Conservation (phyloP, 2,797 vertebrate species). For the Margarornis squamiger region DNA sequence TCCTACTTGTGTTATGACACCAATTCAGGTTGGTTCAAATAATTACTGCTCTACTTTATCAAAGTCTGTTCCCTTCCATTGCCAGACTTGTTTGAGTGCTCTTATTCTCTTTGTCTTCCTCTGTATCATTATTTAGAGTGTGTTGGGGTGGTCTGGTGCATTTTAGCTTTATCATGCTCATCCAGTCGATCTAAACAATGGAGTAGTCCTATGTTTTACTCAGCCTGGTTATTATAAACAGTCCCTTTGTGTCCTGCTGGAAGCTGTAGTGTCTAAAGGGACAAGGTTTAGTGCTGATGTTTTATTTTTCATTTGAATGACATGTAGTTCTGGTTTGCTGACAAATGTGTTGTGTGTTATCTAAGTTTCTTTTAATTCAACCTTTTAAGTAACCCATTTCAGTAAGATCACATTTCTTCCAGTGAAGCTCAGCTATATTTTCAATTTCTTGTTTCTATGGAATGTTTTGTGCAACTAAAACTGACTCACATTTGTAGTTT, state of each 20-base stretch:
- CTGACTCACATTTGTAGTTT: neutral
- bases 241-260: neutral
- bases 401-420: neutral
- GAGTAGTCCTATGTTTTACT: neutral
- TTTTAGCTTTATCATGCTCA: neutral
- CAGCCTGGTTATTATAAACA: neutral
- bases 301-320: conserved; percentile 28
- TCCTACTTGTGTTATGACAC: neutral
- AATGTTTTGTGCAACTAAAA: neutral
- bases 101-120: neutral
- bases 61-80: neutral
- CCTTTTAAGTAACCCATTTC: neutral
- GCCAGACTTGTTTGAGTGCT: neutral
- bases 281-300: neutral
- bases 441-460: neutral
- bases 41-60: neutral
- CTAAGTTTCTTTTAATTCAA: neutral
- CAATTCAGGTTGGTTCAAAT: neutral
- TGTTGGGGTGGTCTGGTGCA: neutral
- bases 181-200: neutral
- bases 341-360: neutral
- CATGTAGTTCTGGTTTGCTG: neutral
- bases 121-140: neutral
- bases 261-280: neutral
- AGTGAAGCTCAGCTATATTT: neutral